Evolutionary conservation across 2,888 invertebrate species (phyloP).

Genomic region (Marronus borbonicus): DNA sequence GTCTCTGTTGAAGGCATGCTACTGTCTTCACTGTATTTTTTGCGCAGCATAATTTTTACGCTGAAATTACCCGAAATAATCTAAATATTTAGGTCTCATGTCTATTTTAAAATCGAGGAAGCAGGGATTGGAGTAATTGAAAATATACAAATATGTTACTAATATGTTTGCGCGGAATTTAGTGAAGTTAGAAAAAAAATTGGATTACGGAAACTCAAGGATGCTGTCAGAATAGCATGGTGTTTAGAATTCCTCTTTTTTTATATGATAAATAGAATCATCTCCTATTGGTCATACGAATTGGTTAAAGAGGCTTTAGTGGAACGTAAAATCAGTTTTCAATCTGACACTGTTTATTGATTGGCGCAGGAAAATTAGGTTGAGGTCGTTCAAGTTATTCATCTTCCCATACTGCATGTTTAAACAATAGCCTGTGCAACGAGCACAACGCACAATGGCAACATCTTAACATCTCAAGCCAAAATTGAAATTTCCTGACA

Average conservation of each 20-base stretch:
- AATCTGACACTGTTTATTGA: constrained; percentile 21
- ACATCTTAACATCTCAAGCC: not conserved
- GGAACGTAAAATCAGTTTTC: not conserved
- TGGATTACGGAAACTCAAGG: not conserved
- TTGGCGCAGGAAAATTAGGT: constrained; percentile 12
- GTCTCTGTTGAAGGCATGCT: not conserved
- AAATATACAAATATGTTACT: not conserved
- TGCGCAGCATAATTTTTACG: not conserved
- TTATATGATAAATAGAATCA: not conserved
- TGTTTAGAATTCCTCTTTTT: too few species aligned
- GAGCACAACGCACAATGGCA: not conserved
- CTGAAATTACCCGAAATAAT: not conserved
- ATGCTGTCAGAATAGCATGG: not conserved
- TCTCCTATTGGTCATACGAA: not conserved
- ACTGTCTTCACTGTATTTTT: not conserved
- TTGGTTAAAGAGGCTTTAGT: not conserved
- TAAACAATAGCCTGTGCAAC: constrained; percentile 1
- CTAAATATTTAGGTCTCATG: not conserved
- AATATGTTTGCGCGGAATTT: too few species aligned
- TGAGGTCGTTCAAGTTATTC: constrained; percentile 20
- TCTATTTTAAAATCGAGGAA: not conserved
- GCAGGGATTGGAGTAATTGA: not conserved
- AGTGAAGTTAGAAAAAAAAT: too few species aligned
- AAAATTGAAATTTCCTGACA: not conserved
- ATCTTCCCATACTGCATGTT: not conserved